phyloP scores from a whole-genome alignment of 2,888 invertebrate species.

The Drosophila seclusa region DNA sequence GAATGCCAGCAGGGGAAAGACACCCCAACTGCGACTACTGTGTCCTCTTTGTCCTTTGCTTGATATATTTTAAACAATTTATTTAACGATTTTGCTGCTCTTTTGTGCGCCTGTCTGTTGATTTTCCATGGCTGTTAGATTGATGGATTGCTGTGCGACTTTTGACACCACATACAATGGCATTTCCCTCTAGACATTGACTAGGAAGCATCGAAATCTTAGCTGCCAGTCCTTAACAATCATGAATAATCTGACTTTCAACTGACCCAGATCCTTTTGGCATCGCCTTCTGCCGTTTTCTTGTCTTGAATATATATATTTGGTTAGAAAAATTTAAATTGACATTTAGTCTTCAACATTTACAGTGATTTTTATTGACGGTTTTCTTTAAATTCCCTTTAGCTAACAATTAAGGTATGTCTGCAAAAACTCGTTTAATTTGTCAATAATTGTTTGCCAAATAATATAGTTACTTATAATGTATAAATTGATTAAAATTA shows the following conservation, averaged over 20 bases:
- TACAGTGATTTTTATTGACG: slow-evolving; percentile 34
- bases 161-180: slow-evolving; percentile 80
- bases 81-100: slow-evolving; percentile 54
- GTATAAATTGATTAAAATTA: neutral
- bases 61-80: slow-evolving; percentile 69
- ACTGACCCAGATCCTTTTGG: slow-evolving; percentile 29
- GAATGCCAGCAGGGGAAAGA: slow-evolving; percentile 30
- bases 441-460: slow-evolving; percentile 26
- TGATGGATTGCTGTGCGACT: slow-evolving; percentile 84
- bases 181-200: slow-evolving; percentile 38
- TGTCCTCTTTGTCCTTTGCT: slow-evolving; percentile 52
- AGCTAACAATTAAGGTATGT: slow-evolving; percentile 39
- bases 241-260: slow-evolving; percentile 55
- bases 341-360: slow-evolving; percentile 43
- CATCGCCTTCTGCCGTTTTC: neutral
- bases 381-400: slow-evolving; percentile 10
- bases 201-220: slow-evolving; percentile 13
- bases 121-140: slow-evolving; percentile 78
- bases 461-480: neutral
- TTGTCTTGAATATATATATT: slow-evolving; percentile 3
- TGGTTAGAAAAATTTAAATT: slow-evolving; percentile 17
- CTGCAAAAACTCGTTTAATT: neutral
- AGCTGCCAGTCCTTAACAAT: slow-evolving; percentile 54
- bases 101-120: slow-evolving; percentile 48
- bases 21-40: slow-evolving; percentile 57